Evolutionary conservation across 2,888 invertebrate genomes (phyloP).

Genomic region (Nemapogon koenigi): DNA sequence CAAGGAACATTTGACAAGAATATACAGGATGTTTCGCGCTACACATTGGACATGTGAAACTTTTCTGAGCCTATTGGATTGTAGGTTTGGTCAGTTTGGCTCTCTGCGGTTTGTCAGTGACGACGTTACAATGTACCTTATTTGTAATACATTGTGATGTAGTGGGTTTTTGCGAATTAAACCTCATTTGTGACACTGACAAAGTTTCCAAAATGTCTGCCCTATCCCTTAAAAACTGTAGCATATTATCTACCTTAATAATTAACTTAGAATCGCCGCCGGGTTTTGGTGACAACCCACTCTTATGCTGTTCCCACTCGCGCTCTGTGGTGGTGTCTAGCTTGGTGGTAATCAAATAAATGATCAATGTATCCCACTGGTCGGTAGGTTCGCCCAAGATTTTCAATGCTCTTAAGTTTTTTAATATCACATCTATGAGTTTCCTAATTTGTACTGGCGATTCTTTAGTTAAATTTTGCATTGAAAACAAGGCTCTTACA

Average conservation of each 20-base stretch:
- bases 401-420: conserved; percentile 21
- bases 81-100: no score
- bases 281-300: neutral
- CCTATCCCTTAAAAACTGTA: conserved; percentile 1
- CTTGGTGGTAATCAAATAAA: conserved; percentile 15
- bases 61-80: no score
- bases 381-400: conserved; percentile 17
- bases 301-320: neutral
- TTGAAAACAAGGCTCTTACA: conserved; percentile 15
- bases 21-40: conserved; percentile 4
- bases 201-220: conserved; percentile 3
- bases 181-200: no score
- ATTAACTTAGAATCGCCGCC: neutral
- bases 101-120: no score
- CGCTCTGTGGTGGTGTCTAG: conserved; percentile 14
- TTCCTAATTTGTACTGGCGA: conserved; percentile 12
- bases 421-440: conserved; percentile 17
- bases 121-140: no score
- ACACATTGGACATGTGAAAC: neutral
- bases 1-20: conserved; percentile 13
- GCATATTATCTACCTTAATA: no score
- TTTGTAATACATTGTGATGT: no score
- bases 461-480: conserved; percentile 11
- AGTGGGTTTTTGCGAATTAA: no score
- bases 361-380: conserved; percentile 18